phyloP scores from a whole-genome alignment of 2,888 invertebrate species.

The Spisula subtruncata region DNA sequence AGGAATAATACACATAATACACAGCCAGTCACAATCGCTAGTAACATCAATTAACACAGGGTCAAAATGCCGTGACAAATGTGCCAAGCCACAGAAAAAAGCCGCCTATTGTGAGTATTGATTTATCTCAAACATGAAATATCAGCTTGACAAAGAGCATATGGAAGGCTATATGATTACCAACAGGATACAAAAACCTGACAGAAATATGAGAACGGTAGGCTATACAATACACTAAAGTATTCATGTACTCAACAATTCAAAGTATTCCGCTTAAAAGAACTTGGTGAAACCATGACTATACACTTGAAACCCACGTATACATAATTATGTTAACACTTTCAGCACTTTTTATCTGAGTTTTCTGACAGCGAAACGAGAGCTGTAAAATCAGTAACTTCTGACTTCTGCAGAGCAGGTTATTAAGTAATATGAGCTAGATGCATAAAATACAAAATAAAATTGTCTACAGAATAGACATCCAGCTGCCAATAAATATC shows the following conservation, averaged over 20 bases:
- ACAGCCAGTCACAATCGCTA: background rate
- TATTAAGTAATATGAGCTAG: no score
- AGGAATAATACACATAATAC: background rate
- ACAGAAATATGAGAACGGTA: conserved; percentile 15
- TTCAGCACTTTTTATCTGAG: no score
- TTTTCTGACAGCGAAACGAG: no score
- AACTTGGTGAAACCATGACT: background rate
- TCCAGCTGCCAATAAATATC: no score
- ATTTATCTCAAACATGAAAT: background rate
- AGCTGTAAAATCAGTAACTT: no score
- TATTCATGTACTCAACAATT: background rate
- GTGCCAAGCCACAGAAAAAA: background rate
- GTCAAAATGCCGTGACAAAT: conserved; percentile 18
- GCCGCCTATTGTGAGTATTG: background rate
- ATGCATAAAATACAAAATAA: no score
- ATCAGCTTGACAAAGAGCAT: conserved; percentile 25
- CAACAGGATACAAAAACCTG: background rate
- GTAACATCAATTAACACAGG: background rate
- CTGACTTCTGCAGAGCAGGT: no score
- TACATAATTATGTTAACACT: no score
- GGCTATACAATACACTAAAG: background rate
- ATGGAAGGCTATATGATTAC: background rate
- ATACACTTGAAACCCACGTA: no score
- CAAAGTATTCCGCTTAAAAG: background rate
- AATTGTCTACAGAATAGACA: no score